Base-by-base conservation (phyloP, 2,113 vertebrate genomes). In the Eulacestoma nigropectus region DNA sequence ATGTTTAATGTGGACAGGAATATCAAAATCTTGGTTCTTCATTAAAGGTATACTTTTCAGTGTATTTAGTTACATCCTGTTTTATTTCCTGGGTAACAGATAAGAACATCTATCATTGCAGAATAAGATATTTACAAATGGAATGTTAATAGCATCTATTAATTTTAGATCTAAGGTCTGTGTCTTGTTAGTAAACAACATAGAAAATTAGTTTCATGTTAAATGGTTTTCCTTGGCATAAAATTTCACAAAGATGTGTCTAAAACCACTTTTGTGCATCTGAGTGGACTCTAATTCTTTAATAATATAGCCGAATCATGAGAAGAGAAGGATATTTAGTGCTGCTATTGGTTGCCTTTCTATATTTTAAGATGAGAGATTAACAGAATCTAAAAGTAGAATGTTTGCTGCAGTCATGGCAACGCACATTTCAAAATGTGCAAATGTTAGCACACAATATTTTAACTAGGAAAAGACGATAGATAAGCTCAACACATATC, bases 331-430 rank as follows among this genome's bases (percentile, higher is more conserved):
- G 87, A 91, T 65, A 93, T 7, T 46, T 83, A 74, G 79, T 81
- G 62, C 30, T 79, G 62, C 49, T 95, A 88, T 92, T 60, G 72
- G 47, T 35, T 91, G 60, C 44, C 3, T 3, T 60, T 90, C 87
- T 87, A 8, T 93, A 87, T 96, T 96, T 96, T 96, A 86, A 92
- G 49, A 96, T 22, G 65, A 91, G 52, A 74, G 39, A 95, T 97
- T 93, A 97, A 68, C 44, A 84, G 64, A 95, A 89, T 90, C 86
- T 97, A 94, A 97, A 97, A 95, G 89, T 96, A 97, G 70, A 74
- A 85, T 64, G 7, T 87, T 84, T 69, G 73, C 83, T 81, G 91
- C 93, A 95, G 96, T 88, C 84, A 95, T 89, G 76, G 83, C 77
- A 95, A 94, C 91, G 62, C 50, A 85, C 10, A 63, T 84, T 92